Evolutionary conservation across 2,797 vertebrate genomes (phyloP).

Genomic region (Hephaestus fuliginosus): DNA sequence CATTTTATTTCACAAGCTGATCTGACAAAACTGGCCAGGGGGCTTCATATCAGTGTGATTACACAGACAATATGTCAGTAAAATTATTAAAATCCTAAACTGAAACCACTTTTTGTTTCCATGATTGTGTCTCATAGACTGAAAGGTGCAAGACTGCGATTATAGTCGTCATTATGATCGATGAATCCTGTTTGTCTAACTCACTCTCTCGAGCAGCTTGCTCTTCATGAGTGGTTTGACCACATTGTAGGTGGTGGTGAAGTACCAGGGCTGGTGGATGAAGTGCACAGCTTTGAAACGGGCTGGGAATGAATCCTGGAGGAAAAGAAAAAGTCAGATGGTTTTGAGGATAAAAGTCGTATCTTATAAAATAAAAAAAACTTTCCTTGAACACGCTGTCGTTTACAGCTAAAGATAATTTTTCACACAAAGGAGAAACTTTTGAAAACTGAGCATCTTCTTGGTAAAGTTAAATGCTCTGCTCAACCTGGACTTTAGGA

Average conservation of each 20-base stretch:
- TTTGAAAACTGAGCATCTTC: background rate
- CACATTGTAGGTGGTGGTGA: slow-evolving; percentile 98
- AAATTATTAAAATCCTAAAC: background rate
- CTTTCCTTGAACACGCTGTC: background rate
- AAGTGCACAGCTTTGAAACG: slow-evolving; percentile 98
- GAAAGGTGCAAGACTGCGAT: background rate
- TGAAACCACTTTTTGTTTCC: too few relatives aligned
- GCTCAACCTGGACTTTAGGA: background rate
- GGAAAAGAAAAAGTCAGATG: slow-evolving; percentile 3
- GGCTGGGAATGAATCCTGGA: slow-evolving; percentile 97
- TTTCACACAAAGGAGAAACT: background rate
- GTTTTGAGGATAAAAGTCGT: background rate
- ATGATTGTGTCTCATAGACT: background rate
- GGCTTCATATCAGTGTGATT: background rate
- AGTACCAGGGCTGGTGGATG: slow-evolving; percentile 99
- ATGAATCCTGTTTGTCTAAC: slow-evolving; percentile 44
- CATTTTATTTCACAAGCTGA: background rate
- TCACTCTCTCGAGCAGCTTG: slow-evolving; percentile 97
- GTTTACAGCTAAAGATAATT: background rate
- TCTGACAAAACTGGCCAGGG: background rate
- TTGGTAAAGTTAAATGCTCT: background rate
- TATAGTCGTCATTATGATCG: background rate
- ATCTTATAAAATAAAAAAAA: too few relatives aligned
- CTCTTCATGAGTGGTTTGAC: slow-evolving; percentile 97
- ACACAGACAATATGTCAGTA: background rate